Evolutionary conservation across 2,113 vertebrate genomes (phyloP).

Genomic region (Platichthys stellatus): DNA sequence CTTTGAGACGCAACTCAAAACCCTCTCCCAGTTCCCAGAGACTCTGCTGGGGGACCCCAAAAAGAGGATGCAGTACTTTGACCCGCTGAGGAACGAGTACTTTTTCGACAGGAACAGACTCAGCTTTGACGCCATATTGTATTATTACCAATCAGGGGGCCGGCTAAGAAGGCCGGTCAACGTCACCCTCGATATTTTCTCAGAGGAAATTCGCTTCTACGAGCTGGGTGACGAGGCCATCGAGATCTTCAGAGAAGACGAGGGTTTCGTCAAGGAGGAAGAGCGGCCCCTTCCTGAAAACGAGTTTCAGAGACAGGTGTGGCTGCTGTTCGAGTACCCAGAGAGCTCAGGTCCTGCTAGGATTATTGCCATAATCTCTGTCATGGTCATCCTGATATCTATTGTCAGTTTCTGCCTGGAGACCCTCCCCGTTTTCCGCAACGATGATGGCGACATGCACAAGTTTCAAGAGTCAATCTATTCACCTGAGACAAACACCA

Average conservation of each 20-base stretch:
- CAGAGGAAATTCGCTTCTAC: slow-evolving; percentile 98
- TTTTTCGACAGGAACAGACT: slow-evolving; percentile 98
- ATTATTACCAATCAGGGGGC: slow-evolving; percentile 98
- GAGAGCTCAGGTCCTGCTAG: slow-evolving; percentile 98
- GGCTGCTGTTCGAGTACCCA: slow-evolving; percentile 98
- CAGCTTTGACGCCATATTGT: slow-evolving; percentile 98
- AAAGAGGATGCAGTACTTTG: slow-evolving; percentile 99
- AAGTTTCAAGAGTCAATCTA: slow-evolving; percentile 75
- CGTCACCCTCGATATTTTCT: slow-evolving; percentile 97
- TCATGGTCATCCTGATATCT: slow-evolving; percentile 99
- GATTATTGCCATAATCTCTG: slow-evolving; percentile 99
- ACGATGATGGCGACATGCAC: slow-evolving; percentile 91
- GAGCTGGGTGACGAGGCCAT: slow-evolving; percentile 98
- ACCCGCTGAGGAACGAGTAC: slow-evolving; percentile 97
- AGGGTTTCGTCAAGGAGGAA: slow-evolving; percentile 98
- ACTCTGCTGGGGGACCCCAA: slow-evolving; percentile 98
- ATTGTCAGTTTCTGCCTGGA: slow-evolving; percentile 99
- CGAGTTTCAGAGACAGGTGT: slow-evolving; percentile 98
- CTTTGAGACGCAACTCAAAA: slow-evolving; percentile 98
- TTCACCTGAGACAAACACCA: slow-evolving; percentile 89
- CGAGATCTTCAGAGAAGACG: slow-evolving; percentile 97
- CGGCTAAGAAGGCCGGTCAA: slow-evolving; percentile 93
- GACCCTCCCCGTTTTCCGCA: slow-evolving; percentile 94
- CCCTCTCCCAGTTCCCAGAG: slow-evolving; percentile 96
- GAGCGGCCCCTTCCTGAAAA: slow-evolving; percentile 96